Base-by-base conservation (phyloP, 92 coral and sea anemone species). In the Epizoanthus rinbou region DNA sequence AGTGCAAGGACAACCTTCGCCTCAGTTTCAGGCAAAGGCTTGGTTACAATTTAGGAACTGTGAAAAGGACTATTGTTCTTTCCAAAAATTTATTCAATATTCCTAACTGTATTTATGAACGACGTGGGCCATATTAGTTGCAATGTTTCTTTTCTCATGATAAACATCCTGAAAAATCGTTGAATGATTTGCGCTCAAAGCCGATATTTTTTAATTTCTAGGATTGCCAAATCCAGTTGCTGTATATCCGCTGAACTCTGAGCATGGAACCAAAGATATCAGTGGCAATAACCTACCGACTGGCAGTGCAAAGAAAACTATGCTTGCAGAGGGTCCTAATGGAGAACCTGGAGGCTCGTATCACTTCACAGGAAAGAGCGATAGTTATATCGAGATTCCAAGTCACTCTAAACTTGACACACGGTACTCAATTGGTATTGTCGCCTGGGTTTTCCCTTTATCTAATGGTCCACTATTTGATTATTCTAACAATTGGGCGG, bases 281-380 rank as follows among this genome's bases (percentile, higher is more conserved):
- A 88, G 91, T 62, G 54, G 39, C 23, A 88, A 63, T 57, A 18
- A 59, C 14, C 80, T 76, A 24, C 81, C 91, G 22, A 37, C 87
- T 23, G 90, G 87, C 6, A 76, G 31, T 13, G 80, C 73, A n/a
- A 47, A 23, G 37, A 83, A 83, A 16, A 76, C 74, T 21, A 54
- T 45, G 8, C 83, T 88, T 56, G 64, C 88, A 4, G 72, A 75
- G 24, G 88, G 91, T 35, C 91, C 91, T 5, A 59, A 88, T 16
- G 69, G 88, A 37, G 68, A 70, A 24, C 86, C 86, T 1, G 86
- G 69, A 23, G 78, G 86, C 25, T 67, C 86, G 8, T 71, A 70
- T 57, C 8, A 52, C 15, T 82, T 82, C 21, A 73, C 6, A 24
- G 86, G 86, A 15, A 14, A 50, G 65, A n/a, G 16, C 8, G 59